A percentile compares a stretch with the other conserved stretches of the same genome.
Evolutionary conservation across 1,140 invertebrate species (phyloP).

Genomic region (Ceratosolen solmsi): DNA sequence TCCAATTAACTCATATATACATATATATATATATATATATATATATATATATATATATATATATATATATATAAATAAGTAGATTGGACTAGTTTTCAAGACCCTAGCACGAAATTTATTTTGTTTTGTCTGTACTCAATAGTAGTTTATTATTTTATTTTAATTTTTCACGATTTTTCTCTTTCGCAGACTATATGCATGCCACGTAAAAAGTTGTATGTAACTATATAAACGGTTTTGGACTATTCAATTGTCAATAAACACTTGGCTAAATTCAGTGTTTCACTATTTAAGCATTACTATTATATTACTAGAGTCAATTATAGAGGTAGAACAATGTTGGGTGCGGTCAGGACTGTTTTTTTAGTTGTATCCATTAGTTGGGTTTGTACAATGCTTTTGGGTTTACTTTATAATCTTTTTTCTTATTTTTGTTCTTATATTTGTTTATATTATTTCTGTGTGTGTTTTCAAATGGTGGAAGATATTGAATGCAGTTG

Average conservation of each 20-base stretch:
- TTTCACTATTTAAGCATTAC: constrained; percentile 36
- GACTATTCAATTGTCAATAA: constrained; percentile 45
- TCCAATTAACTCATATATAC: constrained; percentile 36
- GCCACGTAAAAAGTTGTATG: constrained; percentile 9
- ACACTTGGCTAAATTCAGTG: constrained; percentile 44
- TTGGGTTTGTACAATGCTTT: constrained; percentile 58
- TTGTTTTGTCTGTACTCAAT: constrained; percentile 38
- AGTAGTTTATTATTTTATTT: constrained; percentile 38
- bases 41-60: too few species aligned
- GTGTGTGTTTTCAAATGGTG: constrained; percentile 56
- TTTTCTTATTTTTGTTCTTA: constrained; percentile 55
- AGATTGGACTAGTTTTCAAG: constrained; percentile 14
- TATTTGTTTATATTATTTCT: constrained; percentile 55
- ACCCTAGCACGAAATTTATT: constrained; percentile 45
- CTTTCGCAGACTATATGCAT: constrained; percentile 38
- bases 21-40: too few species aligned
- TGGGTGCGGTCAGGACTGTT: constrained; percentile 47
- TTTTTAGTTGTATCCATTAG: constrained; percentile 59
- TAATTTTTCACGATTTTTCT: constrained; percentile 43
- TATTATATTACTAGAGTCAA: not conserved
- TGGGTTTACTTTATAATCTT: constrained; percentile 56
- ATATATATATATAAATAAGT: constrained; percentile 1
- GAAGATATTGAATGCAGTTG: constrained; percentile 57
- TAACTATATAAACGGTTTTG: constrained; percentile 43
- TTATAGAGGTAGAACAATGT: constrained; percentile 38